Percentiles rank a stretch among this genome's conserved stretches.
These are phyloP conservation scores for Sminthopsis crassicaudata DNA, from an alignment of 2,113 vertebrate species.

Conservation along the genomic window DNA sequence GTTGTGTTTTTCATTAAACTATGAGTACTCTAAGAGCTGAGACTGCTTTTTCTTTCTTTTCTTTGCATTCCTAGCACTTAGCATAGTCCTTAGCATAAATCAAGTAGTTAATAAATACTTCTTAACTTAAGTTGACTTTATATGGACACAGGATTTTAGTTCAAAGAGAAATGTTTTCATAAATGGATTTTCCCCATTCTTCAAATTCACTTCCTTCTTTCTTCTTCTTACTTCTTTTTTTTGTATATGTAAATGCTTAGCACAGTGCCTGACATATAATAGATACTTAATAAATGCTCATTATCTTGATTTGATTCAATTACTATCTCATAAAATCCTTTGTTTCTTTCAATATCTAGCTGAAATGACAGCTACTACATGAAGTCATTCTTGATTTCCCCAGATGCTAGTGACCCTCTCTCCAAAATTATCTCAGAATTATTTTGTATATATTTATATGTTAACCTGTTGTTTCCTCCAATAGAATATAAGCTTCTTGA, in stretches of 20 bases:
- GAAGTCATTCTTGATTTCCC: background rate
- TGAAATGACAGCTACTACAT: background rate
- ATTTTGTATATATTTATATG: background rate
- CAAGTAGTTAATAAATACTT: too few species aligned
- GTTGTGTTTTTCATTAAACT: too few species aligned
- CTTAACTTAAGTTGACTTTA: background rate
- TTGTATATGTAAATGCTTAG: background rate
- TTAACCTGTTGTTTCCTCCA: background rate
- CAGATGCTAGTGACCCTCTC: background rate
- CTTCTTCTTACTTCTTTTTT: background rate
- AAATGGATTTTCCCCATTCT: background rate
- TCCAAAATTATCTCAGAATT: background rate
- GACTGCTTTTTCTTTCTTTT: background rate
- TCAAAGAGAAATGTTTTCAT: background rate
- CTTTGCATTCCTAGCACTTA: background rate
- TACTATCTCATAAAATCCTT: background rate
- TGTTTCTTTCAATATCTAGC: background rate
- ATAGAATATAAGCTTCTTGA: background rate
- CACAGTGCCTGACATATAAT: background rate
- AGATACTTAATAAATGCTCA: background rate
- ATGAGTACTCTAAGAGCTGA: background rate
- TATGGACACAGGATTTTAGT: background rate
- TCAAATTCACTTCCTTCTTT: background rate
- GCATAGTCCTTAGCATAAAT: background rate
- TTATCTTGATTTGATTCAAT: background rate